Evolutionary conservation across 2,888 invertebrate genomes (phyloP).

Genomic region (Mellilla xanthometata): DNA sequence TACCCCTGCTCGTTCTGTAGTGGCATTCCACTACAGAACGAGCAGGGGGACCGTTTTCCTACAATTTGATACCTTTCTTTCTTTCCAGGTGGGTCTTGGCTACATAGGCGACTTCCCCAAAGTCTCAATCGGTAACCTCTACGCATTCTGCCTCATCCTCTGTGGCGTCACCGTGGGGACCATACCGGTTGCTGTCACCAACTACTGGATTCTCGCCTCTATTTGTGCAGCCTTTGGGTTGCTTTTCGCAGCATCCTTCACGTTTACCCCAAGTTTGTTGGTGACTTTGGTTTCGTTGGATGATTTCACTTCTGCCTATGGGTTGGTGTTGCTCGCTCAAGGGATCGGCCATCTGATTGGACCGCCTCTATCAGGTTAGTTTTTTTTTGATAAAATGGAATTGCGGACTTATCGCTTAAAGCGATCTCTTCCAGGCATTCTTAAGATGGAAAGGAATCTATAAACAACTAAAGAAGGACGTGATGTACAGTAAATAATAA

Average conservation of each 20-base stretch:
- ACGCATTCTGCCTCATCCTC: slow-evolving; percentile 88
- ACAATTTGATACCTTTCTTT: background rate
- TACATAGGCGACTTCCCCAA: slow-evolving; percentile 94
- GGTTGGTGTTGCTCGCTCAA: slow-evolving; percentile 93
- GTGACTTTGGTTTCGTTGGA: slow-evolving; percentile 95
- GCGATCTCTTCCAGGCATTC: too few species aligned
- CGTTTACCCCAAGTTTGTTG: slow-evolving; percentile 94
- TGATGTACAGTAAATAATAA: too few species aligned
- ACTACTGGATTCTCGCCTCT: slow-evolving; percentile 73
- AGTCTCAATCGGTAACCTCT: slow-evolving; percentile 92
- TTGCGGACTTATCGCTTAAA: too few species aligned
- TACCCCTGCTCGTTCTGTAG: too few species aligned
- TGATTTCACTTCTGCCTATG: slow-evolving; percentile 96
- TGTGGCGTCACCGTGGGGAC: slow-evolving; percentile 85
- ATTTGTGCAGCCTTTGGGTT: slow-evolving; percentile 90
- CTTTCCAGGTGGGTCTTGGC: slow-evolving; percentile 88
- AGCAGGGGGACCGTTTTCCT: too few species aligned
- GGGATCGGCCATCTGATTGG: slow-evolving; percentile 96
- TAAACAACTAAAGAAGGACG: too few species aligned
- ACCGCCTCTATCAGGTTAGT: slow-evolving; percentile 93
- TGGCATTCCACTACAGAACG: too few species aligned
- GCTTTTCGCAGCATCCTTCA: slow-evolving; percentile 95
- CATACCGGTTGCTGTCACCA: slow-evolving; percentile 80
- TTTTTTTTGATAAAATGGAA: too few species aligned
- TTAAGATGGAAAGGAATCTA: too few species aligned